phyloP scores from a whole-genome alignment of 2,113 vertebrate genomes.

The Coryphaenoides rupestris region DNA sequence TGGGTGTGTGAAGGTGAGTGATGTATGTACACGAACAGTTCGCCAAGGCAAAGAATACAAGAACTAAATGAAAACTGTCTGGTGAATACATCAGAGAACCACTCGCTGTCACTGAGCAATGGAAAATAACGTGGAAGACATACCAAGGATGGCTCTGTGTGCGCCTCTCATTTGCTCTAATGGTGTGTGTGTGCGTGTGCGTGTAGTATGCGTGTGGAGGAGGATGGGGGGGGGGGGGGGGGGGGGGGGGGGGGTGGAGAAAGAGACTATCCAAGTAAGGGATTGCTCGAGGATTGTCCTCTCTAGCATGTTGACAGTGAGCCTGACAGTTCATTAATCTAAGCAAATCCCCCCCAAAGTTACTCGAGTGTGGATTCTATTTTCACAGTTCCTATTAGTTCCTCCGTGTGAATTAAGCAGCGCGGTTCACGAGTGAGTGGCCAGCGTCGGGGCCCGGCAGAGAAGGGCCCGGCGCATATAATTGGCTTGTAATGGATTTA shows the following conservation, averaged over 20 bases:
- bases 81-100: too few species aligned
- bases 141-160: too few species aligned
- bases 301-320: slow-evolving; percentile 65
- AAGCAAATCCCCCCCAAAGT: slow-evolving; percentile 68
- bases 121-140: too few species aligned
- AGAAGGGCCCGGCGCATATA: slow-evolving; percentile 62
- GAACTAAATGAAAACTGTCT: too few species aligned
- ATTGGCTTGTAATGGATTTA: slow-evolving; percentile 78
- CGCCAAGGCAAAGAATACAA: too few species aligned
- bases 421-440: slow-evolving; percentile 62
- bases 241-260: too few species aligned
- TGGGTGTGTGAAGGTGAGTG: too few species aligned
- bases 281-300: slow-evolving; percentile 62
- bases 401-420: slow-evolving; percentile 77
- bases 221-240: too few species aligned
- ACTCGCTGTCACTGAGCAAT: too few species aligned
- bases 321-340: slow-evolving; percentile 76
- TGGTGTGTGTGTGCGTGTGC: not conserved
- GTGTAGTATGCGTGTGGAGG: too few species aligned
- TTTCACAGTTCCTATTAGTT: slow-evolving; percentile 82
- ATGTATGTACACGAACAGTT: too few species aligned
- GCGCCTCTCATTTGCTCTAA: too few species aligned
- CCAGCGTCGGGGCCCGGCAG: slow-evolving; percentile 49
- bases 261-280: slow-evolving; percentile 40
- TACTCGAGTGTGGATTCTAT: slow-evolving; percentile 74